phyloP scores from a whole-genome alignment of 2,888 invertebrate species.

The Cyrtodaria siliqua region DNA sequence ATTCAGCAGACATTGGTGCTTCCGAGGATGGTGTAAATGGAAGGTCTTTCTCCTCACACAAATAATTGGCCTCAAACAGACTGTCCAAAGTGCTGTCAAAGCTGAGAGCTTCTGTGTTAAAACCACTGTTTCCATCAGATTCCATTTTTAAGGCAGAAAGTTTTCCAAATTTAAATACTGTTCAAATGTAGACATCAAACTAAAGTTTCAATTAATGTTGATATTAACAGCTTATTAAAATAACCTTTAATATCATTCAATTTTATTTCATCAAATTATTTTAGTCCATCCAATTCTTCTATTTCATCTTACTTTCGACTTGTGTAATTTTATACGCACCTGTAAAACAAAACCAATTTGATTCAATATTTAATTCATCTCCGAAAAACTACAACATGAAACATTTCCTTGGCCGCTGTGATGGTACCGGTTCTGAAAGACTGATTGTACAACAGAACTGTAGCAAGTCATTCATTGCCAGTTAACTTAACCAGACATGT shows the following conservation, averaged over 20 bases:
- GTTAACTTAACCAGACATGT: slow-evolving; percentile 35
- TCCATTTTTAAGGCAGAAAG: slow-evolving; percentile 7
- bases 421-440: too few species aligned
- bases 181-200: too few species aligned
- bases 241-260: too few species aligned
- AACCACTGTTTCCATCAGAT: slow-evolving; percentile 22
- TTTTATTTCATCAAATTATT: not conserved
- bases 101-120: slow-evolving; percentile 34
- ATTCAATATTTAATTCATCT: not conserved
- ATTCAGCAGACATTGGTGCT: slow-evolving; percentile 32
- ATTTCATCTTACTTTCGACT: not conserved
- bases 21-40: slow-evolving; percentile 1
- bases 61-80: slow-evolving; percentile 34
- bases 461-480: slow-evolving; percentile 30
- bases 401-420: not conserved
- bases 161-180: too few species aligned
- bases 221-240: too few species aligned
- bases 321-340: not conserved
- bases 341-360: not conserved
- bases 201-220: too few species aligned
- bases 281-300: too few species aligned
- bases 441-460: not conserved
- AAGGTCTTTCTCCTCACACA: not conserved
- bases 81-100: slow-evolving; percentile 54
- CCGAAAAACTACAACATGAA: not conserved